These are phyloP conservation scores for Psilanteris sp. DNA, from an alignment of 1,140 invertebrate species.

Conservation along the genomic window DNA sequence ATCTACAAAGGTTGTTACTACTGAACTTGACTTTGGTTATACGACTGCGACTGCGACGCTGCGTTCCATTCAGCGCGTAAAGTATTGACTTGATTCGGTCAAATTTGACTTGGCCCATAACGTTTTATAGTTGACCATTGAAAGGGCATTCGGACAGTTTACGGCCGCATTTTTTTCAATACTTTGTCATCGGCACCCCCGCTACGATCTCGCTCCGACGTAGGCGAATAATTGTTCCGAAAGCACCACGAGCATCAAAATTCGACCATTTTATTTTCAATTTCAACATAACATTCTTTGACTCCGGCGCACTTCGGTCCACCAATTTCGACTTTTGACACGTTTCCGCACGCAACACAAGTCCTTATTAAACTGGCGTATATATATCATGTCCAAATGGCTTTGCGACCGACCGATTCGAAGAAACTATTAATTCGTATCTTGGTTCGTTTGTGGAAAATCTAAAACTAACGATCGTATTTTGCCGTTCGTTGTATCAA, in stretches of 20 bases:
- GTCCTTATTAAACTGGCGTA: too few species aligned
- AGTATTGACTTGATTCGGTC: conserved; percentile 58
- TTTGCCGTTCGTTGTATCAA: too few species aligned
- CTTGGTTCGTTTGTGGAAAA: too few species aligned
- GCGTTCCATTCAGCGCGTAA: conserved; percentile 27
- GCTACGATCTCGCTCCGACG: conserved; percentile 18
- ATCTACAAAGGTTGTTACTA: conserved; percentile 56
- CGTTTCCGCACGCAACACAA: too few species aligned
- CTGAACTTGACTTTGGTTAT: conserved; percentile 59
- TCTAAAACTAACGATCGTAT: too few species aligned
- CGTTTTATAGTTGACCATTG: conserved; percentile 55
- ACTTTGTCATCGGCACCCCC: conserved; percentile 41
- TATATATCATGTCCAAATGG: too few species aligned
- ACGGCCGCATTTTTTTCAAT: conserved; percentile 44
- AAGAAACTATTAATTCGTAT: too few species aligned
- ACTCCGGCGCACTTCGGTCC: conserved; percentile 1
- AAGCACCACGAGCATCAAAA: conserved; percentile 11
- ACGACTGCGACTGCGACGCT: conserved; percentile 29
- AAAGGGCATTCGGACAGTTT: conserved; percentile 33
- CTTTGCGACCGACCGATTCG: too few species aligned
- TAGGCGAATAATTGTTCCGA: conserved; percentile 34
- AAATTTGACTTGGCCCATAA: conserved; percentile 57
- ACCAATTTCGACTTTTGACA: too few species aligned
- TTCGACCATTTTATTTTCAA: conserved; percentile 16
- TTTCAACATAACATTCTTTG: conserved; percentile 14